Percentiles rank a stretch among this genome's conserved stretches.
These are phyloP conservation scores for Calameuta idolon DNA, from an alignment of 2,888 invertebrate species.

Conservation along the genomic window DNA sequence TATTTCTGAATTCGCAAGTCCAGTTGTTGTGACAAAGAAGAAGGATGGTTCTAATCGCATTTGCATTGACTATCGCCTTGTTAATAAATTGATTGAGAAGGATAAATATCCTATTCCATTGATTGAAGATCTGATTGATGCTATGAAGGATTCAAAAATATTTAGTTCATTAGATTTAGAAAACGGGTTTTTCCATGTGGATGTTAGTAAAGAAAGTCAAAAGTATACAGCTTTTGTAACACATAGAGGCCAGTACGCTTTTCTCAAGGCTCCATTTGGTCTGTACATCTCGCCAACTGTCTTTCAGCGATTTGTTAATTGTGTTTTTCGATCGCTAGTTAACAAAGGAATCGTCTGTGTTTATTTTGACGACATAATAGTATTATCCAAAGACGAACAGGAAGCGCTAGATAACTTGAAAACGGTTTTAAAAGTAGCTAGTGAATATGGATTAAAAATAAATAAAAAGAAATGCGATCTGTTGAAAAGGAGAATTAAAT, in stretches of 20 bases:
- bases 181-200: conserved; percentile 26
- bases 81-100: conserved; percentile 50
- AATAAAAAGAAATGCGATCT: conserved; percentile 28
- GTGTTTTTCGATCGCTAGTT: conserved; percentile 12
- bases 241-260: conserved; percentile 22
- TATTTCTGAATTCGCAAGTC: conserved; percentile 47
- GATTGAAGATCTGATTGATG: conserved; percentile 31
- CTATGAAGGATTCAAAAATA: conserved; percentile 8
- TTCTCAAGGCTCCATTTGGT: conserved; percentile 25
- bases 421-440: conserved; percentile 25
- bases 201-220: conserved; percentile 17
- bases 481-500: conserved; percentile 20
- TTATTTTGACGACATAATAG: conserved; percentile 10
- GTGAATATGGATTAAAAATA: conserved; percentile 21
- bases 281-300: conserved; percentile 18
- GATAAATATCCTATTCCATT: conserved; percentile 30
- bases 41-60: conserved; percentile 38
- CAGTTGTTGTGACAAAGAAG: conserved; percentile 40
- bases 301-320: conserved; percentile 23
- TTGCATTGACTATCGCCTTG: conserved; percentile 57
- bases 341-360: not conserved
- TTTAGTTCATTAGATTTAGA: conserved; percentile 26
- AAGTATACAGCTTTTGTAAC: conserved; percentile 28
- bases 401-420: conserved; percentile 20
- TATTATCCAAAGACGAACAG: not conserved